Percentiles rank a stretch among this genome's conserved stretches.
Evolutionary conservation across 2,888 invertebrate genomes (phyloP).

Genomic region (Phortica okadai): DNA sequence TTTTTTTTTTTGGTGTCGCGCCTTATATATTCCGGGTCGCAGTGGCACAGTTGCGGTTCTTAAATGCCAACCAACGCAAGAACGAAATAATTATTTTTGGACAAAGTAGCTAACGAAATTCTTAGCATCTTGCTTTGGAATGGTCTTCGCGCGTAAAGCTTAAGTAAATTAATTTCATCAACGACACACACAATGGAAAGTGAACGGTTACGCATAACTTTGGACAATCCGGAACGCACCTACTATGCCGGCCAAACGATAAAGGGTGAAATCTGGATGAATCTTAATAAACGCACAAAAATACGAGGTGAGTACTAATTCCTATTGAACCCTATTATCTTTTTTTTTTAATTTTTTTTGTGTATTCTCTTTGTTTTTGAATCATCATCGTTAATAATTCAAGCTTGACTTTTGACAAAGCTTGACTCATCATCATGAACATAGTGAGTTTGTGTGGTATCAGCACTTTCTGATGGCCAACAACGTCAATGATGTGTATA

Average conservation of each 20-base stretch:
- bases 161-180: neutral
- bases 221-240: constrained; percentile 73
- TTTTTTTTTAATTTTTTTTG: constrained; percentile 18
- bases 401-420: constrained; percentile 34
- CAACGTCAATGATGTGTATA: too few species aligned
- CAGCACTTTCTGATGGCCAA: too few species aligned
- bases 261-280: constrained; percentile 73
- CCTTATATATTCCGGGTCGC: too few species aligned
- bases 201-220: constrained; percentile 73
- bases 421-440: constrained; percentile 48
- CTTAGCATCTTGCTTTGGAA: neutral
- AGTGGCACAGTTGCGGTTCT: neutral
- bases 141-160: neutral
- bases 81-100: constrained; percentile 15
- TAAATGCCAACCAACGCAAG: neutral
- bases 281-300: constrained; percentile 74
- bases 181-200: constrained; percentile 64
- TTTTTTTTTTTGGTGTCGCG: too few species aligned
- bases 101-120: constrained; percentile 8
- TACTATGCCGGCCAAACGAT: constrained; percentile 74
- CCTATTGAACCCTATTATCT: neutral
- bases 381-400: constrained; percentile 33
- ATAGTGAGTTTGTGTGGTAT: constrained; percentile 40
- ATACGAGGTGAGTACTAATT: constrained; percentile 71
- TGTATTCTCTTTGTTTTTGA: neutral